phyloP scores from a whole-genome alignment of 92 coral and sea anemone genomes.

The Umimayanthus chanpuru region DNA sequence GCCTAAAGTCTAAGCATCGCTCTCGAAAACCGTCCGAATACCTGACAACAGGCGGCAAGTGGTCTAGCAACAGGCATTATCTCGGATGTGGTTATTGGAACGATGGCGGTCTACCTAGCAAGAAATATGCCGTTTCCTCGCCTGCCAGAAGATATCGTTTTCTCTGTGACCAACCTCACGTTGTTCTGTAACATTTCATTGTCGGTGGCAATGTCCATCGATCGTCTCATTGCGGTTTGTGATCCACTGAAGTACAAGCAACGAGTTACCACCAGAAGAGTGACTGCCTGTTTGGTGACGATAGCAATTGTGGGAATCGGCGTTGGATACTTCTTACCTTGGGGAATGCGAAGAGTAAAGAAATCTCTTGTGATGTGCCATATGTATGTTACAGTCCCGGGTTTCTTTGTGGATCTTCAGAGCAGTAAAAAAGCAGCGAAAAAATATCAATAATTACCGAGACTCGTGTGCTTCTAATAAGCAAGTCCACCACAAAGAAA shows the following conservation, averaged over 20 bases:
- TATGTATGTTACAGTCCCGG: background rate
- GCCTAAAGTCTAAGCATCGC: background rate
- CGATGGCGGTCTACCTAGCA: background rate
- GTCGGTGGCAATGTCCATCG: slow-evolving; percentile 25
- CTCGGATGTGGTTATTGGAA: background rate
- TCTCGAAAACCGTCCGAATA: background rate
- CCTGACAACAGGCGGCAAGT: background rate
- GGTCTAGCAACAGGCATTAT: background rate
- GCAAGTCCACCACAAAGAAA: background rate
- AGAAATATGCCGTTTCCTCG: background rate
- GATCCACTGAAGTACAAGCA: slow-evolving; percentile 39
- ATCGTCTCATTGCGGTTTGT: slow-evolving; percentile 47
- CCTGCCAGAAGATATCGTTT: background rate
- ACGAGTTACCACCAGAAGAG: slow-evolving; percentile 27
- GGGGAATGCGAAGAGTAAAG: background rate
- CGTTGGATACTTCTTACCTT: background rate
- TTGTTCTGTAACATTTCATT: background rate
- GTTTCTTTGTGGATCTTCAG: background rate
- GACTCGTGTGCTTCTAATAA: background rate
- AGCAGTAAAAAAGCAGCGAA: background rate
- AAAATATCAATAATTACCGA: background rate
- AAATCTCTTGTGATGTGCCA: background rate
- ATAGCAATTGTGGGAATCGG: background rate
- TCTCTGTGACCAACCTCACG: background rate
- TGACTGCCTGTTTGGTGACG: slow-evolving; percentile 8